Base-by-base conservation (phyloP, 1,140 invertebrate genomes). In the Tetramorium alpestre region DNA sequence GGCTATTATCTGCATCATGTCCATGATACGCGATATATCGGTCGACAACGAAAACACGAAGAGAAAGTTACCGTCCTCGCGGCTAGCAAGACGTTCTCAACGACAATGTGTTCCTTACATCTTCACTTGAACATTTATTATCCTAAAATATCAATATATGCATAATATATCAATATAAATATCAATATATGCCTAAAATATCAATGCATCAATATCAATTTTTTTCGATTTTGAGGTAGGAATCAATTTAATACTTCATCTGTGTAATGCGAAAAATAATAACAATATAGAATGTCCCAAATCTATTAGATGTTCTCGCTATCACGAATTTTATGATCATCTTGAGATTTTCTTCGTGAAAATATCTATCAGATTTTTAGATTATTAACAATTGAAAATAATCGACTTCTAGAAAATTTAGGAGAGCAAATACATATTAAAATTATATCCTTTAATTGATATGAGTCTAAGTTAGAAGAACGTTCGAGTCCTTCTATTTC, bases 11-110 rank as follows among this genome's bases (percentile, higher is more conserved):
- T 84, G 56, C 67, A 86, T 64, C 49, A 77, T 75, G 87, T 87
- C 69, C 85, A 85, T 70, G 88, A 91, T 91, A 90, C 65, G 86
- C 58, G 73, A 77, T 90, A 91, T 89, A 89, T 92, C 88, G 92
- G 89, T 87, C 90, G 89, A 82, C 91, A 89, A 92, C 91, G 93
- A 92, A 91, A 90, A 93, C 85, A 84, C 85, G 85, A 92, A 93
- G 94, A 94, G 94, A 94, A 94, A 94, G 93, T 94, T 92, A 90
- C 76, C 92, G 92, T 92, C 92, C 94, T 92, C 92, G 92, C 80
- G 65, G 28, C 51, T 64, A 49, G 65, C 58, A 62, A 76, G 38
- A 87, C 54, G 87, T 82, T 76, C 60, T 72, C 72, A 77, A 54
- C 67, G 47, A 28, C 13, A 22, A 58, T 16, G 73, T 6, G 69